Evolutionary conservation across 2,888 invertebrate species (phyloP).

Genomic region (Diloba caeruleocephala): DNA sequence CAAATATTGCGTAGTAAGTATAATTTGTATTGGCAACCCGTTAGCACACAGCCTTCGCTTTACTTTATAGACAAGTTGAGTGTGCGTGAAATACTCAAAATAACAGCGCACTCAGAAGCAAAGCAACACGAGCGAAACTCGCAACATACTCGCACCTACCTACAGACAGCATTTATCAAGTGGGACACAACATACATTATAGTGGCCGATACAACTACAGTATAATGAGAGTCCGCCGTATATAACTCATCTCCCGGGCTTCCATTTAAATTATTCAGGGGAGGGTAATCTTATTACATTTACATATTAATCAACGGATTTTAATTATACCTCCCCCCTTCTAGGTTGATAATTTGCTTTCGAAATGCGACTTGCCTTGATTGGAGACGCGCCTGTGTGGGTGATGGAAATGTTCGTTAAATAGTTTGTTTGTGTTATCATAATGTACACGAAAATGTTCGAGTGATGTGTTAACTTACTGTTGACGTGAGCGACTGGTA

Average conservation of each 20-base stretch:
- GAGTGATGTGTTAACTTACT: conserved; percentile 60
- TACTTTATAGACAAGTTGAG: conserved; percentile 21
- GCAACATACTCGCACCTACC: conserved; percentile 37
- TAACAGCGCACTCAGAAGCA: conserved; percentile 35
- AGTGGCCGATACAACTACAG: conserved; percentile 74
- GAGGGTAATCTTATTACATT: conserved; percentile 99
- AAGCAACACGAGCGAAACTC: conserved; percentile 46
- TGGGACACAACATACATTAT: conserved; percentile 69
- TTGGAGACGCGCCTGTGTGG: conserved; percentile 78
- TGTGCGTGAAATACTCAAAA: conserved; percentile 9
- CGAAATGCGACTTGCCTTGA: conserved; percentile 86
- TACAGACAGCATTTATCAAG: conserved; percentile 74
- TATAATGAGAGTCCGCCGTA: conserved; percentile 80
- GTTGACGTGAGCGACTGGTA: conserved; percentile 40
- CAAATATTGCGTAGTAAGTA: too few species aligned
- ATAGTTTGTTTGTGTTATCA: conserved; percentile 76
- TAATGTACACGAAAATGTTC: conserved; percentile 59
- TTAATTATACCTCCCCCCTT: conserved; percentile 96
- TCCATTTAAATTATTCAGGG: conserved; percentile 93
- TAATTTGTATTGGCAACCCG: too few species aligned
- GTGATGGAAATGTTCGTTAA: conserved; percentile 70
- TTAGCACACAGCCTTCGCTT: conserved; percentile 3
- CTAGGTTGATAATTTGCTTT: conserved; percentile 86
- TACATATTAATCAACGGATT: conserved; percentile 99
- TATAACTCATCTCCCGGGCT: conserved; percentile 86